Evolutionary conservation across 2,888 invertebrate genomes (phyloP), one percentile per base, ranked within the genome.

Genomic region (Trichopoda pennipes): DNA sequence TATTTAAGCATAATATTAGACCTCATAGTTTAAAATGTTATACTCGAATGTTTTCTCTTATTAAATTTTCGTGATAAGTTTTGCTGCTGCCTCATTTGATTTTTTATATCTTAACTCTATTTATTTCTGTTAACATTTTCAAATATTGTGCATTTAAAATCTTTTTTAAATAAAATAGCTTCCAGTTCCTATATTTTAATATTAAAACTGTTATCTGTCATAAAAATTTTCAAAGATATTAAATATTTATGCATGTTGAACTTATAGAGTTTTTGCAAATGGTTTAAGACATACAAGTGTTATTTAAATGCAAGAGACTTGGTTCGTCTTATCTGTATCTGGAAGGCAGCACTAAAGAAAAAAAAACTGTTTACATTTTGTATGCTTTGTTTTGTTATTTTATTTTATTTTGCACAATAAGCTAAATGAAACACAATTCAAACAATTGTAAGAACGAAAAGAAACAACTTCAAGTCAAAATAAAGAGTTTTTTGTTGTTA

Each of bases 321-420:
- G 81, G 77, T 55, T 81, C 32, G 23, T 58, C 69, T 81, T 81
- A 81, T 81, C 74, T 81, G 74, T 74, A 79, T 79, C 70, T 74
- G 74, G 64, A 58, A 63, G 63, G n/a, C 53, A 55, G 17, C 47
- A 61, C 53, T 68, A 60, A 19, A 51, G 55, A 14, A 72, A 58
- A 64, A 38, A 38, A 38, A 8, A 38, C 38, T 44, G 44, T 51
- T 53, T 74, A 51, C 60, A 60, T 69, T 28, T 68, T 32, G 42
- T 55, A n/a, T 51, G 19, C 8, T 28, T 32, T 23, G 2, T 44
- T 38, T 9, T 23, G n/a, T n/a, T n/a, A n/a, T n/a, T n/a, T n/a
- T n/a, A n/a, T 74, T 38, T 53, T 64, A 49, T 70, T 77, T 55
- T 74, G 79, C 73, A 56, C 78, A 70, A 78, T 70, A 78, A 78